Conservation (phyloP, 2,888 invertebrate genomes). For the Rhagonycha fulva region DNA sequence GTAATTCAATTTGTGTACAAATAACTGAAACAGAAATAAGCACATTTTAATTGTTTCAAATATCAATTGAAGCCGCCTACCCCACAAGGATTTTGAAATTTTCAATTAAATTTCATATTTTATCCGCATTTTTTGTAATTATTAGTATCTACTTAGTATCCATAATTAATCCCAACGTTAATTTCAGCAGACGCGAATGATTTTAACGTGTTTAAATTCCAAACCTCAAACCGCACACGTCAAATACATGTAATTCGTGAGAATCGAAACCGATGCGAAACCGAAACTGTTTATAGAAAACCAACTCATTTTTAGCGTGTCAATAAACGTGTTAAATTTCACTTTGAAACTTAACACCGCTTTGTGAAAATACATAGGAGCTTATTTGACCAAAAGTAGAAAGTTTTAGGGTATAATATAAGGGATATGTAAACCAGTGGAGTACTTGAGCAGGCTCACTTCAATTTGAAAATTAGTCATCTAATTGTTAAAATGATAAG, state of each 20-base stretch:
- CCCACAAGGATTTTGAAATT: not conserved
- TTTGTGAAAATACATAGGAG: slow-evolving; percentile 12
- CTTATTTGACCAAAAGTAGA: not conserved
- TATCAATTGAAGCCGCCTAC: no score
- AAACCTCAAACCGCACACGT: slow-evolving; percentile 23
- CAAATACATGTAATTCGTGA: slow-evolving; percentile 19
- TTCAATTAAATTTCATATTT: not conserved
- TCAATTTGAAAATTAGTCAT: no score
- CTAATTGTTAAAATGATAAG: no score
- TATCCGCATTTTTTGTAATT: not conserved
- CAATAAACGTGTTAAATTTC: slow-evolving; percentile 26
- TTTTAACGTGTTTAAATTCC: not conserved
- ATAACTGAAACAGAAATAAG: not conserved
- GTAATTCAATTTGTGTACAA: slow-evolving; percentile 6
- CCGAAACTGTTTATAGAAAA: slow-evolving; percentile 16
- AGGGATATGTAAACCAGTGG: no score
- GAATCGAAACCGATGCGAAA: slow-evolving; percentile 20
- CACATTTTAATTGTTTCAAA: not conserved
- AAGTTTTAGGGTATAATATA: not conserved
- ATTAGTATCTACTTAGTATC: not conserved
- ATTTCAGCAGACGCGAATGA: not conserved
- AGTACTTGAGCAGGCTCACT: no score
- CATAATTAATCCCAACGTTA: not conserved
- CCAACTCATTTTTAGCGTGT: slow-evolving; percentile 24
- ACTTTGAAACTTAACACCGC: slow-evolving; percentile 16